Percentiles rank a stretch among this genome's conserved stretches.
Evolutionary conservation across 2,797 vertebrate species (phyloP).

Genomic region (Distichodus sexfasciatus): DNA sequence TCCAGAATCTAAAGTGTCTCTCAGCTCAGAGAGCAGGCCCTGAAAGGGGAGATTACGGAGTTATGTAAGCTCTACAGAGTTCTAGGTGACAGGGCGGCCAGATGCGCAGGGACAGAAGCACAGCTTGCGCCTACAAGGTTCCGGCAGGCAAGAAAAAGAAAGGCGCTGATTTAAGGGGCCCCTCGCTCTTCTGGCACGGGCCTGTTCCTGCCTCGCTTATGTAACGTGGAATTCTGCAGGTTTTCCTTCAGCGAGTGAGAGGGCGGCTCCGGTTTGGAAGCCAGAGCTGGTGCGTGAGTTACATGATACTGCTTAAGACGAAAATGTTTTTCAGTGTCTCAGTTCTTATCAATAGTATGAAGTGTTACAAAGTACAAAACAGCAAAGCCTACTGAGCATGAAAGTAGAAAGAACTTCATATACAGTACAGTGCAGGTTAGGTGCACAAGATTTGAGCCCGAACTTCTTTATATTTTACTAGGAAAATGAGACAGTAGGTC

Average conservation of each 20-base stretch:
- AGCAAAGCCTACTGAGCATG: no score
- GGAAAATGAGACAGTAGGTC: no score
- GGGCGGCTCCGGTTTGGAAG: conserved; percentile 1
- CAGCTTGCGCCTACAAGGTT: conserved; percentile 9
- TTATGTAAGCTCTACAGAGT: conserved; percentile 13
- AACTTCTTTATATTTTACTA: no score
- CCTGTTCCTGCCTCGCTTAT: conserved; percentile 30
- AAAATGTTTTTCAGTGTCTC: conserved; percentile 20
- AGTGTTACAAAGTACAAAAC: no score
- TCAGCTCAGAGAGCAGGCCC: conserved; percentile 16
- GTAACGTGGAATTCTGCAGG: conserved; percentile 36
- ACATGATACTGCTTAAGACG: conserved; percentile 7
- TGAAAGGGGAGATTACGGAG: conserved; percentile 9
- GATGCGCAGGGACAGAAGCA: neutral
- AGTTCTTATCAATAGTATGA: no score
- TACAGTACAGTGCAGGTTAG: no score
- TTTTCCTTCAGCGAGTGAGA: conserved; percentile 30
- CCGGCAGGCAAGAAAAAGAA: conserved; percentile 11
- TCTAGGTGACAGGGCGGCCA: conserved; percentile 5
- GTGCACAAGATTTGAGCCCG: no score
- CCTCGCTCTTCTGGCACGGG: conserved; percentile 3
- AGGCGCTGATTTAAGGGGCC: conserved; percentile 11
- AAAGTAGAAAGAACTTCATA: no score
- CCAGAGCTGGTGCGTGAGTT: conserved; percentile 28
- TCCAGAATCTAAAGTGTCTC: conserved; percentile 14